A percentile compares a stretch with the other conserved stretches of the same genome.
phyloP scores from a whole-genome alignment of 1,140 invertebrate genomes.

The Sarcophaga bullata region DNA sequence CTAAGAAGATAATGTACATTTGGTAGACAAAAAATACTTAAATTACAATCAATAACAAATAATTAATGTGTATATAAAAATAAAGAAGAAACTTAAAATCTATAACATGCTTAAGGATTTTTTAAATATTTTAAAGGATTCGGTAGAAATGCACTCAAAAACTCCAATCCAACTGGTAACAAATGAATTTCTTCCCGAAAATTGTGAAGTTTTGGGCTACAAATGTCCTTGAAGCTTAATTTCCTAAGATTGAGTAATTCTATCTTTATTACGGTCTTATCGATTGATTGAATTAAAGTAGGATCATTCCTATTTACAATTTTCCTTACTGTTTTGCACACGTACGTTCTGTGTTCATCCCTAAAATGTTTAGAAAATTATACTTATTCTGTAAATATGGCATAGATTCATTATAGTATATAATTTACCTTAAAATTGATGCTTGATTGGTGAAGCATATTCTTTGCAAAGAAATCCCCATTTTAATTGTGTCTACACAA shows the following conservation, averaged over 20 bases:
- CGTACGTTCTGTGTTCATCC: conserved; percentile 19
- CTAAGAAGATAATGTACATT: no score
- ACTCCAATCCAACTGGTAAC: conserved; percentile 39
- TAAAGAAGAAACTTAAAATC: no score
- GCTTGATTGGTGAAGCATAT: conserved; percentile 29
- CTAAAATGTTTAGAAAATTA: conserved; percentile 32
- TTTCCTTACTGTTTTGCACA: conserved; percentile 32
- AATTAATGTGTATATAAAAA: no score
- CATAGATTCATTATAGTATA: background rate
- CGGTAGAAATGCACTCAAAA: conserved; percentile 38
- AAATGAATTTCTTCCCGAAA: conserved; percentile 41
- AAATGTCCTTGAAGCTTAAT: conserved; percentile 42
- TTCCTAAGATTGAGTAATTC: conserved; percentile 41
- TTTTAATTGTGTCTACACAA: conserved; percentile 1
- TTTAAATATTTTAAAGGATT: conserved; percentile 38
- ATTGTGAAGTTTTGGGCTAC: conserved; percentile 30
- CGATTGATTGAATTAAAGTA: background rate
- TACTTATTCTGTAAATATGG: background rate
- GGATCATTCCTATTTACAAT: background rate
- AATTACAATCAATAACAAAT: no score
- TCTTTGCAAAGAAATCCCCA: conserved; percentile 17
- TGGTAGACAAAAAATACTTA: no score
- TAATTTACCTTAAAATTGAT: conserved; percentile 39
- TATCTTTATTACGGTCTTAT: conserved; percentile 40
- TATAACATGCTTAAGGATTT: background rate